Evolutionary conservation across 2,888 invertebrate genomes (phyloP), one percentile per base, ranked within the genome.

Genomic region (Acanthosepion pharaonis): DNA sequence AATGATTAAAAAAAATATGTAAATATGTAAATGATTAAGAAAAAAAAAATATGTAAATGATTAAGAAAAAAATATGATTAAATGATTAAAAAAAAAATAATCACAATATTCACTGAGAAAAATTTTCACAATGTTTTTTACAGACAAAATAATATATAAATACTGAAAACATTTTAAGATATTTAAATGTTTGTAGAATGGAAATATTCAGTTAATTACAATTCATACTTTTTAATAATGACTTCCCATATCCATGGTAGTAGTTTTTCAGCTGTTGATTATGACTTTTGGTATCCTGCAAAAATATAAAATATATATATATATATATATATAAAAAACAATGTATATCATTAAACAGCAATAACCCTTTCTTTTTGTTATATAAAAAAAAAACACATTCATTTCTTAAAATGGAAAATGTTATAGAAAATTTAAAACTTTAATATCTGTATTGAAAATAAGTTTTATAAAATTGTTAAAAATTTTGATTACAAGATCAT

Each of bases 211-310:
- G 20, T n/a, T 78, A n/a, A n/a, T 25, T 8, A 25, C 15, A 78
- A 78, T n/a, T n/a, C 15, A 78, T 78, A 78, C 78, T 78, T 78
- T 33, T 33, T 78, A 78, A 78, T 78, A 78, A 78, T n/a, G 78
- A 78, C 78, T 78, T 78, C 78, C 78, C 78, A 78, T 78, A 78
- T 78, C 78, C 78, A 78, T 78, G 78, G 78, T 78, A 78, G 78
- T 78, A 78, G 33, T 78, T 78, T 33, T 78, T 78, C 18, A 78
- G 78, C n/a, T 78, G 78, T n/a, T 78, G 78, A 78, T 78, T 78
- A 78, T 78, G 18, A 78, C 1, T 78, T 78, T 78, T 78, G n/a
- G 78, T 78, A 78, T 78, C 78, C 78, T 78, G 33, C n/a, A 78
- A 78, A n/a, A n/a, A 1, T 15, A 78, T 28, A n/a, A 78, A 78